Conservation (phyloP, 2,888 invertebrate species). For the Eustalomyia histrio region DNA sequence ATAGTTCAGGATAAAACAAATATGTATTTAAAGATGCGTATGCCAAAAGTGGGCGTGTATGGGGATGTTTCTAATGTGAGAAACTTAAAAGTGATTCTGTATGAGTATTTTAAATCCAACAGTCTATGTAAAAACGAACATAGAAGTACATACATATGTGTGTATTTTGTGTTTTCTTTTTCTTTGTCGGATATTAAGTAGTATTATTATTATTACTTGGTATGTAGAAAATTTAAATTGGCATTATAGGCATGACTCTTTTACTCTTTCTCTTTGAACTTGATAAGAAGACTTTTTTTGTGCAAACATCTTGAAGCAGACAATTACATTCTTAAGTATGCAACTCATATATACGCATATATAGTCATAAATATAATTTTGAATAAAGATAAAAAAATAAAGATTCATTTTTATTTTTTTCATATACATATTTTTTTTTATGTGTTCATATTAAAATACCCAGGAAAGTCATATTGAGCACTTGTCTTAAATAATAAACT, state of each 20-base stretch:
- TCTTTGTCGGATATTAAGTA: slow-evolving; percentile 42
- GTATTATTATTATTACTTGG: slow-evolving; percentile 35
- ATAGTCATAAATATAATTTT: slow-evolving; percentile 28
- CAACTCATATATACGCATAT: slow-evolving; percentile 38
- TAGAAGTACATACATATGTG: not conserved
- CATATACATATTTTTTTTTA: not conserved
- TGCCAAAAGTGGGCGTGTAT: too few relatives aligned
- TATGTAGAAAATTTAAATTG: slow-evolving; percentile 52
- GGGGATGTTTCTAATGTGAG: too few relatives aligned
- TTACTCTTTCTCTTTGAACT: not conserved
- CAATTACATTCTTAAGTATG: slow-evolving; percentile 47
- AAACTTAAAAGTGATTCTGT: too few relatives aligned
- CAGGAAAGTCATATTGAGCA: slow-evolving; percentile 31
- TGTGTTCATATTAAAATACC: slow-evolving; percentile 23
- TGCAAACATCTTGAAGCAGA: slow-evolving; percentile 26
- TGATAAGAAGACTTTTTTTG: slow-evolving; percentile 20
- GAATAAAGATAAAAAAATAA: slow-evolving; percentile 26
- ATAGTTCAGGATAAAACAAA: too few relatives aligned
- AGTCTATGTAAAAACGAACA: slow-evolving; percentile 10
- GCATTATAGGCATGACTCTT: slow-evolving; percentile 32
- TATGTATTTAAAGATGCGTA: too few relatives aligned
- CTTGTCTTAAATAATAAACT: slow-evolving; percentile 42
- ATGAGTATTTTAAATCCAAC: not conserved
- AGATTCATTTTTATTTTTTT: slow-evolving; percentile 29
- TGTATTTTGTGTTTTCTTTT: slow-evolving; percentile 7